phyloP scores from a whole-genome alignment of 2,797 vertebrate species.

The Valencia hispanica region DNA sequence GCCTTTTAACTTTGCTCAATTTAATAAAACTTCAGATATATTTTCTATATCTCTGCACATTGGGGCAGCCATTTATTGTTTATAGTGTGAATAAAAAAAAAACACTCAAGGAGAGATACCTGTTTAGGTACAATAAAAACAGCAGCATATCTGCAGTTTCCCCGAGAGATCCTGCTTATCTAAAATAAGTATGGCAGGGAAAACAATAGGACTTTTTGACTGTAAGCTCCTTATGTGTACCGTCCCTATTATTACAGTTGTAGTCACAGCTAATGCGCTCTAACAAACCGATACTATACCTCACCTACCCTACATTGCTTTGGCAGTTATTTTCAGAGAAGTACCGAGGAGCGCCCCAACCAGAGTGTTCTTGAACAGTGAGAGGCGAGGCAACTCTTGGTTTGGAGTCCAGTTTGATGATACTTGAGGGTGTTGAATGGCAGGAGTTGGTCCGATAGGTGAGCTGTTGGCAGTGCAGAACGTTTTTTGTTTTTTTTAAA shows the following conservation, averaged over 20 bases:
- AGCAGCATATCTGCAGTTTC: not conserved
- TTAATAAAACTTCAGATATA: not conserved
- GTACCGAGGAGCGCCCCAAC: slow-evolving; percentile 30
- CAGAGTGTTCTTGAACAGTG: slow-evolving; percentile 35
- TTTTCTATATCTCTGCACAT: not conserved
- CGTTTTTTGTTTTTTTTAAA: slow-evolving; percentile 85
- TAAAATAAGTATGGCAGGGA: not conserved
- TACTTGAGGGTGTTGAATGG: slow-evolving; percentile 13
- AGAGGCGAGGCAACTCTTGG: slow-evolving; percentile 47
- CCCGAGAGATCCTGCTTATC: not conserved
- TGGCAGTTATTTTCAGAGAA: slow-evolving; percentile 63
- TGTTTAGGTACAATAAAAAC: not conserved
- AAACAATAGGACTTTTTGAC: not conserved
- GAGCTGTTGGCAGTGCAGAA: slow-evolving; percentile 27
- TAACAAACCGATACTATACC: slow-evolving; percentile 33
- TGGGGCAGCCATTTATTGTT: not conserved
- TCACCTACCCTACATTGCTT: slow-evolving; percentile 50
- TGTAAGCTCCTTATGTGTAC: not conserved
- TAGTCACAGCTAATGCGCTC: slow-evolving; percentile 25
- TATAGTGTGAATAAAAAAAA: not conserved
- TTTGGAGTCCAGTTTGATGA: slow-evolving; percentile 48
- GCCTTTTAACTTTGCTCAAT: not conserved
- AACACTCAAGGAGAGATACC: not conserved
- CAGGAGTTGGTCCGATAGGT: slow-evolving; percentile 11
- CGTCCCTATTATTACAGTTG: slow-evolving; percentile 16